phyloP scores from a whole-genome alignment of 2,888 invertebrate genomes.

The Calliopum simillimum region DNA sequence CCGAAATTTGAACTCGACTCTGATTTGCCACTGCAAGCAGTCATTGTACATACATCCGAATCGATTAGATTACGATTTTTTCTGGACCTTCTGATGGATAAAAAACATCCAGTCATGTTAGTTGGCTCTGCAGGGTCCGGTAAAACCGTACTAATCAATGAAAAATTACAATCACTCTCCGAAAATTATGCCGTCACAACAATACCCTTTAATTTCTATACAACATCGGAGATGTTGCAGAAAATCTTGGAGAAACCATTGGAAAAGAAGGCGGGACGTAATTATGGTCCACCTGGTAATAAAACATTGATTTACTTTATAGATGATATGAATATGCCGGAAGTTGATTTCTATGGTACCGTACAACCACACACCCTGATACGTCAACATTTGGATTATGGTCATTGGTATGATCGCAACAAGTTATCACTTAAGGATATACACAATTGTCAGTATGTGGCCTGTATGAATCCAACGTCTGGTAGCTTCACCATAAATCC shows the following conservation, averaged over 20 bases:
- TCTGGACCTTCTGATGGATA: slow-evolving; percentile 88
- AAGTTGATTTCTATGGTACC: slow-evolving; percentile 89
- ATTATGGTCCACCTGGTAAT: slow-evolving; percentile 95
- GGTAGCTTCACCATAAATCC: slow-evolving; percentile 98
- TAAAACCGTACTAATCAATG: slow-evolving; percentile 86
- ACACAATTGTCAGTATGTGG: slow-evolving; percentile 96
- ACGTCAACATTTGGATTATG: slow-evolving; percentile 94
- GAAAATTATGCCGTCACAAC: slow-evolving; percentile 91
- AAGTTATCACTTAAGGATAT: slow-evolving; percentile 92
- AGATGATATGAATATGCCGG: slow-evolving; percentile 99
- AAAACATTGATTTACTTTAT: slow-evolving; percentile 95
- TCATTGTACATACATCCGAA: slow-evolving; percentile 92
- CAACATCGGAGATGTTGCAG: slow-evolving; percentile 93
- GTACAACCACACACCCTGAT: slow-evolving; percentile 97
- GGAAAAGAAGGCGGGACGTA: slow-evolving; percentile 95
- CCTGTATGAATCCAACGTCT: slow-evolving; percentile 98
- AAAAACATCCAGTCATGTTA: slow-evolving; percentile 92
- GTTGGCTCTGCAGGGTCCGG: slow-evolving; percentile 95
- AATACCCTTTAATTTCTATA: slow-evolving; percentile 97
- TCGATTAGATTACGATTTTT: slow-evolving; percentile 91
- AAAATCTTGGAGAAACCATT: slow-evolving; percentile 93
- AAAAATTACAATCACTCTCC: slow-evolving; percentile 77
- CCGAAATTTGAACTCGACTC: slow-evolving; percentile 92
- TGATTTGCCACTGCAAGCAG: slow-evolving; percentile 92
- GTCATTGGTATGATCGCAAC: slow-evolving; percentile 93